These are phyloP conservation scores for Cotesia glomerata DNA, from an alignment of 1,140 invertebrate genomes.

Conservation along the genomic window DNA sequence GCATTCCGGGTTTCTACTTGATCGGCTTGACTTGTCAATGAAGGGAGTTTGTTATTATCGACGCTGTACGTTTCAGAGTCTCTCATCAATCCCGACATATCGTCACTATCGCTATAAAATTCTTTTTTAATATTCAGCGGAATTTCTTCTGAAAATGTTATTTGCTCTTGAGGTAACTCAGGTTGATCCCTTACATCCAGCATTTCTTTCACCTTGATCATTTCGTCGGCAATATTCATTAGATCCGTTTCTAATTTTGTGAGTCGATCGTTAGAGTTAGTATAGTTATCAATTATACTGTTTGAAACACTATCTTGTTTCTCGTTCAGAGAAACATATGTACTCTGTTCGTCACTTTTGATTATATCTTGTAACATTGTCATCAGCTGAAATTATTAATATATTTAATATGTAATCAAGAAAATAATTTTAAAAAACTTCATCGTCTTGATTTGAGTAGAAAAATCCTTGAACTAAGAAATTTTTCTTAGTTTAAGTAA, in stretches of 20 bases:
- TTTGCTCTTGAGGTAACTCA: background rate
- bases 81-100: background rate
- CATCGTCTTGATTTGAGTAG: no score
- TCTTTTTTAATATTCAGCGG: background rate
- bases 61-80: no score
- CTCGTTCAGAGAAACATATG: background rate
- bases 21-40: no score
- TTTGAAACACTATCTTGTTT: background rate
- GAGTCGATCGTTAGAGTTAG: constrained; percentile 28
- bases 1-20: no score
- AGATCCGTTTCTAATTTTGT: constrained; percentile 36
- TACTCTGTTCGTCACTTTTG: constrained; percentile 34
- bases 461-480: no score
- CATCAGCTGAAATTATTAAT: constrained; percentile 45
- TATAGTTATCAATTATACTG: background rate
- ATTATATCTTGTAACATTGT: constrained; percentile 60
- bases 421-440: no score
- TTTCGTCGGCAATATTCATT: constrained; percentile 3
- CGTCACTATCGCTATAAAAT: background rate
- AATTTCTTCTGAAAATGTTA: background rate
- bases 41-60: no score
- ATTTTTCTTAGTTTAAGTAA: no score
- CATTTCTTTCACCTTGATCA: constrained; percentile 5
- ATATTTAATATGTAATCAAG: background rate
- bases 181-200: background rate